These are phyloP conservation scores for Drosophila guanche DNA, from an alignment of 1,140 invertebrate species.

Conservation along the genomic window DNA sequence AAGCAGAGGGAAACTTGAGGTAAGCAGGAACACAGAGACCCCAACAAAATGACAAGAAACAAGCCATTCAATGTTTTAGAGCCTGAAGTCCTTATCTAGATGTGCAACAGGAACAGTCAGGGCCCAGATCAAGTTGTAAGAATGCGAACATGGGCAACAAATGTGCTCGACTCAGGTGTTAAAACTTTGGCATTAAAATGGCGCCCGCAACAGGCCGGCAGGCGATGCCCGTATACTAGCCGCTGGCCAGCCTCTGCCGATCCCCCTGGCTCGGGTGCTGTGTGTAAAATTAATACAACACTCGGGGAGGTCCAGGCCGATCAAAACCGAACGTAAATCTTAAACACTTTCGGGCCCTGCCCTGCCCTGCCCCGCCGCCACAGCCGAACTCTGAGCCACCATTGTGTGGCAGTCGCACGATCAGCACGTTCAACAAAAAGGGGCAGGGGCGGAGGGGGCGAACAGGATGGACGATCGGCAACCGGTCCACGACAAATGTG, in stretches of 20 bases:
- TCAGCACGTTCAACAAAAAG: slow-evolving; percentile 72
- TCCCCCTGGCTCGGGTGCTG: not conserved
- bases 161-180: slow-evolving; percentile 74
- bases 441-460: slow-evolving; percentile 6
- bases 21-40: not conserved
- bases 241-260: too few species aligned
- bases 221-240: too few species aligned
- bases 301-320: slow-evolving; percentile 76
- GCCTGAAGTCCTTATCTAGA: slow-evolving; percentile 67
- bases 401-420: slow-evolving; percentile 70
- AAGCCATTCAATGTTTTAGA: slow-evolving; percentile 31
- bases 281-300: slow-evolving; percentile 73
- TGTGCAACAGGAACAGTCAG: slow-evolving; percentile 40
- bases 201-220: slow-evolving; percentile 41
- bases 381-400: slow-evolving; percentile 21
- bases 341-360: slow-evolving; percentile 53
- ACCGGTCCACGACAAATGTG: slow-evolving; percentile 72
- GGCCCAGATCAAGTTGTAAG: slow-evolving; percentile 77
- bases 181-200: slow-evolving; percentile 69
- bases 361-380: not conserved
- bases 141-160: slow-evolving; percentile 61
- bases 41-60: slow-evolving; percentile 49
- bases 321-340: slow-evolving; percentile 83
- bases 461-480: slow-evolving; percentile 37
- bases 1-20: slow-evolving; percentile 6